Conservation (phyloP, 2,888 invertebrate species). For the Trissoscelio sp. region DNA sequence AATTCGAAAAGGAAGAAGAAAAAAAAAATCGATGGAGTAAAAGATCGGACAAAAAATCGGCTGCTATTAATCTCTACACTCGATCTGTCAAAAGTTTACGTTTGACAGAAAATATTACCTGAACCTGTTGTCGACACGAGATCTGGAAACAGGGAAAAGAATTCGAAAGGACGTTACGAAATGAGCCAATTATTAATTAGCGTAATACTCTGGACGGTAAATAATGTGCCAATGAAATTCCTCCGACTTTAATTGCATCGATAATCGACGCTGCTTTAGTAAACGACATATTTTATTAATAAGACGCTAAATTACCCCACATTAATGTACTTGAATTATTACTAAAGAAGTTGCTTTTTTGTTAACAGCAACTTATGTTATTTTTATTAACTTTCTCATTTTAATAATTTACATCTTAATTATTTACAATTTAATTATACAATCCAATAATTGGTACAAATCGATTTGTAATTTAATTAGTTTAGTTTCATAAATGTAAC, state of each 20-base stretch:
- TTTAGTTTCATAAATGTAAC: too few species aligned
- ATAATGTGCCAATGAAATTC: constrained; percentile 26
- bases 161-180: constrained; percentile 49
- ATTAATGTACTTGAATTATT: constrained; percentile 9
- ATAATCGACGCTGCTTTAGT: constrained; percentile 37
- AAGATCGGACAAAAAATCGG: background rate
- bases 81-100: constrained; percentile 42
- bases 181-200: constrained; percentile 54
- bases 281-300: constrained; percentile 41
- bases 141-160: constrained; percentile 34
- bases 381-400: too few species aligned
- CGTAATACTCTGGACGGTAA: constrained; percentile 33
- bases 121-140: constrained; percentile 19
- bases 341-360: background rate
- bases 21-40: background rate
- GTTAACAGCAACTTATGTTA: background rate
- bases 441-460: too few species aligned
- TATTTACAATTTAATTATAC: too few species aligned
- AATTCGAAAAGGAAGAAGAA: background rate
- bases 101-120: constrained; percentile 46
- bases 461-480: too few species aligned
- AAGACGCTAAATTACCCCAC: constrained; percentile 1
- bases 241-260: constrained; percentile 40
- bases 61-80: constrained; percentile 32
- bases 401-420: too few species aligned